These are phyloP conservation scores for Napeogenes sylphis DNA, from an alignment of 2,888 invertebrate species.

Conservation along the genomic window DNA sequence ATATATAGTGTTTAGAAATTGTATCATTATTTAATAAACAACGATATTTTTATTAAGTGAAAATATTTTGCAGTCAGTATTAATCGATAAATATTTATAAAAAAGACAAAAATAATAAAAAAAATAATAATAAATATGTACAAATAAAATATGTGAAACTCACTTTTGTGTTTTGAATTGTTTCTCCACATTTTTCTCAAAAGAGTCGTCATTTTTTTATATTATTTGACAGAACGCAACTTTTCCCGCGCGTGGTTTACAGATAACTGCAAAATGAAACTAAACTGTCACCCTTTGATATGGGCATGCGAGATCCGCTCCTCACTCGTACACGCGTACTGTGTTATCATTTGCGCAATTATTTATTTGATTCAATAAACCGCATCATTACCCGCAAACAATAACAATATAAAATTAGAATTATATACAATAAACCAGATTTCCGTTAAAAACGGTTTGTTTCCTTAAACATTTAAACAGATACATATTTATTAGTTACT, in stretches of 20 bases:
- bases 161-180: conserved; percentile 83
- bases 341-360: conserved; percentile 18
- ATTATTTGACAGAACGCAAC: conserved; percentile 33
- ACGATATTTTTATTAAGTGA: too few species aligned
- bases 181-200: conserved; percentile 81
- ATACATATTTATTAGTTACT: too few species aligned
- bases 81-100: neutral
- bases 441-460: too few species aligned
- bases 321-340: conserved; percentile 11
- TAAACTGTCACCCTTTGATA: conserved; percentile 47
- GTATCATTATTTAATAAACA: too few species aligned
- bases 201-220: conserved; percentile 73
- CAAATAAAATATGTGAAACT: conserved; percentile 50
- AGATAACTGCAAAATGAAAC: conserved; percentile 50
- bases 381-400: neutral
- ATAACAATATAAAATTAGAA: too few species aligned
- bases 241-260: conserved; percentile 52
- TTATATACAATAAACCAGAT: too few species aligned
- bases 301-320: conserved; percentile 33
- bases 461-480: too few species aligned
- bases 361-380: conserved; percentile 8
- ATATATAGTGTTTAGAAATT: too few species aligned
- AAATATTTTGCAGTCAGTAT: too few species aligned
- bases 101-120: neutral
- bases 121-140: conserved; percentile 3